phyloP scores from a whole-genome alignment of 23 tunicate genomes.

The Aplidium turbinatum region DNA sequence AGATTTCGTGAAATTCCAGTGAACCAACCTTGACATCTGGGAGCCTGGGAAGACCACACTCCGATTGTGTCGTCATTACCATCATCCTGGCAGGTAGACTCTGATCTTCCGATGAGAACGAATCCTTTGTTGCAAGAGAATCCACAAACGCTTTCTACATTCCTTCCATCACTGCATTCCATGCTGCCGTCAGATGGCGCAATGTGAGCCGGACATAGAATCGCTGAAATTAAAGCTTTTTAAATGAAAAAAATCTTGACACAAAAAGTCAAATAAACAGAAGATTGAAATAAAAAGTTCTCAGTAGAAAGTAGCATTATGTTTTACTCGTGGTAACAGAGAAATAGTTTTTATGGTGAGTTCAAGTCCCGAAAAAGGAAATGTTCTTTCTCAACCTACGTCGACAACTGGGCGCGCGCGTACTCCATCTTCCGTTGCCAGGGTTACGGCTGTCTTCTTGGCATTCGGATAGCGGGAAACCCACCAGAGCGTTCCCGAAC shows the following conservation, averaged over 20 bases:
- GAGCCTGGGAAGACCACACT: conserved; percentile 15
- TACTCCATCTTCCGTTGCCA: neutral
- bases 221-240: conserved; percentile 3
- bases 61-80: conserved; percentile 8
- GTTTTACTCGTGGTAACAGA: no score
- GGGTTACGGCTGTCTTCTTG: neutral
- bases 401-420: neutral
- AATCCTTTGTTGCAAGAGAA: conserved; percentile 26
- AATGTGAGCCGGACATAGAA: neutral
- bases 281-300: no score
- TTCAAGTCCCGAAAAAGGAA: no score
- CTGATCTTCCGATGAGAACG: conserved; percentile 1
- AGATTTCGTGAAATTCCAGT: no score
- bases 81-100: neutral
- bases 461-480: conserved; percentile 1
- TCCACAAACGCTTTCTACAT: conserved; percentile 9
- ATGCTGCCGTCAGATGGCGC: neutral
- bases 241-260: no score
- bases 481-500: neutral
- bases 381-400: no score
- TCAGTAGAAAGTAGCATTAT: no score
- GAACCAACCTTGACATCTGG: conserved; percentile 30
- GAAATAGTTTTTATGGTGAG: no score
- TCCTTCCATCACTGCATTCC: conserved; percentile 14
- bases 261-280: no score